Base-by-base conservation (phyloP, 2,113 vertebrate species). In the Marmota flaviventris region DNA sequence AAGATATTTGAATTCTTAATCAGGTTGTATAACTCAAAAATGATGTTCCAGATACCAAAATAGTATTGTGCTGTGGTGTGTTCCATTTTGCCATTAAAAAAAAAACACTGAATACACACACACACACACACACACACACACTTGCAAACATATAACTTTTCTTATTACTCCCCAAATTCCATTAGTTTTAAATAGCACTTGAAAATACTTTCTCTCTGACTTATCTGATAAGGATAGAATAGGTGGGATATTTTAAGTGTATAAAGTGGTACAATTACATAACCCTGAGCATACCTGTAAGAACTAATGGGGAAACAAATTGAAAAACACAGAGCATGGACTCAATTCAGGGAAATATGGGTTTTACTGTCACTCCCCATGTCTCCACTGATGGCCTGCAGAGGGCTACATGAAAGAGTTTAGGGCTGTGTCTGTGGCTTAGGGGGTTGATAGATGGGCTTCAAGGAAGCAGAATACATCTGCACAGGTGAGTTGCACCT, bases 321-420 rank as follows among this genome's bases (percentile, higher is more conserved):
- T 93, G 84, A 96, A 96, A 85, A 92, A 94, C 91, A 48, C 22
- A 22, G 42, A 18, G 0, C 29, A 51, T 17, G n/a, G 3, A 67
- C 89, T 42, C 84, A 94, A 89, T 84, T 70, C 85, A 92, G 5
- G 67, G 51, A 97, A 7, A 1, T 53, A 39, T 77, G 45, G 2
- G 9, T 88, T 93, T 85, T 97, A 90, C 69, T 96, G 29, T n/a
- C 84, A 75, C 37, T 95, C 65, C 7, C 14, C 48, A 1, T 27
- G n/a, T 78, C 91, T 96, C 70, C 90, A 53, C 9, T 96, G 32
- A 89, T 93, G 83, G 56, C 91, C 63, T 61, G 87, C 61, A 53
- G 85, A 75, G 83, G 65, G 78, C 34, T 63, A 45, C 9, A 89
- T 6, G 13, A 20, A 17, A 93, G n/a, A 90, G 81, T 0, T 25